Evolutionary conservation across 2,888 invertebrate genomes (phyloP).

Genomic region (Ormyrus nitidulus): DNA sequence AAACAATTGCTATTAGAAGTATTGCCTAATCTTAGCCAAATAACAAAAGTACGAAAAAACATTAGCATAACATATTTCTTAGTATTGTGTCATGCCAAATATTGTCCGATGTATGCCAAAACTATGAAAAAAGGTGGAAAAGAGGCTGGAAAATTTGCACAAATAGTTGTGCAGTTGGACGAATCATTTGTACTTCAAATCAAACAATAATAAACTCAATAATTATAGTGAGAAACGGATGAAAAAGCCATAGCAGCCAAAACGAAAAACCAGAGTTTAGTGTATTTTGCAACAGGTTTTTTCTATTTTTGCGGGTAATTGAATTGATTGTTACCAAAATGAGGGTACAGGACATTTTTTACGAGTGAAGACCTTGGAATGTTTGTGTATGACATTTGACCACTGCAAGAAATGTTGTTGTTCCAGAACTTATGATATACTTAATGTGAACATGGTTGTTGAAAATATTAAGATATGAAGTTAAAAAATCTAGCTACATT

Average conservation of each 20-base stretch:
- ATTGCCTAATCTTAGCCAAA: constrained; percentile 53
- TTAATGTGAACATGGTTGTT: constrained; percentile 51
- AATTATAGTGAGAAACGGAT: neutral
- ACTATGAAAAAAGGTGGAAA: constrained; percentile 27
- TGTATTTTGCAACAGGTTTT: constrained; percentile 48
- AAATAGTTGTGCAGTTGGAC: constrained; percentile 25
- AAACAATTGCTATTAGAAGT: constrained; percentile 48
- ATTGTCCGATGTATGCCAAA: constrained; percentile 58
- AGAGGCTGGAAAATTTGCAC: constrained; percentile 15
- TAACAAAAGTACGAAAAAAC: constrained; percentile 39
- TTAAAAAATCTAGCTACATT: constrained; percentile 30
- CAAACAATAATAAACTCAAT: constrained; percentile 40
- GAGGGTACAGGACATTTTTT: constrained; percentile 45
- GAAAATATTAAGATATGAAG: constrained; percentile 41
- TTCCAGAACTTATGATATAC: constrained; percentile 39
- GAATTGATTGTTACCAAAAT: constrained; percentile 43
- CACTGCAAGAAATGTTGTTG: constrained; percentile 41
- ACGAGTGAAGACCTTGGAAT: constrained; percentile 34
- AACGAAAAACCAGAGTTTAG: constrained; percentile 24
- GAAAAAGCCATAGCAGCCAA: constrained; percentile 30
- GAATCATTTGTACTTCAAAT: constrained; percentile 50
- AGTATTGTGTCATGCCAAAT: constrained; percentile 59
- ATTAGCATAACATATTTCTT: constrained; percentile 53
- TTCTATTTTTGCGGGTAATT: constrained; percentile 45
- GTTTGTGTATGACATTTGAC: constrained; percentile 46